phyloP scores from a whole-genome alignment of 1,140 invertebrate genomes.

The Bombus pyrosoma region DNA sequence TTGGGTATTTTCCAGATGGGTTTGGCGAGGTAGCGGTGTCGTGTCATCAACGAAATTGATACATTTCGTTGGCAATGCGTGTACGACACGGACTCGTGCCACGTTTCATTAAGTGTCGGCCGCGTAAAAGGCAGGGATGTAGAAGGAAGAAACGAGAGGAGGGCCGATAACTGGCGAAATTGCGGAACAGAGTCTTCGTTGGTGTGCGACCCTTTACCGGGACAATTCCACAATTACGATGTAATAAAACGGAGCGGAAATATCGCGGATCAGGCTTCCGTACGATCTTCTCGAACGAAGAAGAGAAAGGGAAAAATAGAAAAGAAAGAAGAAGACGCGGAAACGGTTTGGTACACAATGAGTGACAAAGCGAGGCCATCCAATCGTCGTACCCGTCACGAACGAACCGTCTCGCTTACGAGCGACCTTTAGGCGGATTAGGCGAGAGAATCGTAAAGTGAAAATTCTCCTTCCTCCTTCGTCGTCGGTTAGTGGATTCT shows the following conservation, averaged over 20 bases:
- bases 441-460: constrained; percentile 70
- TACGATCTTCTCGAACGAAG: not conserved
- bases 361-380: constrained; percentile 11
- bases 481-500: not conserved
- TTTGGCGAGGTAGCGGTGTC: not conserved
- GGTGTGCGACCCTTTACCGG: not conserved
- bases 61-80: constrained; percentile 16
- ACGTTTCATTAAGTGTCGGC: constrained; percentile 22
- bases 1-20: not conserved
- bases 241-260: constrained; percentile 54
- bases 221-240: constrained; percentile 55
- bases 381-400: constrained; percentile 66
- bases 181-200: not conserved
- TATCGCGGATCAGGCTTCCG: not conserved
- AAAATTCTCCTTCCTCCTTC: constrained; percentile 53
- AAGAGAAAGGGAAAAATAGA: not conserved
- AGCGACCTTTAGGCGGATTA: constrained; percentile 70
- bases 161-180: not conserved
- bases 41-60: constrained; percentile 31
- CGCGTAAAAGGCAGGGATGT: constrained; percentile 17
- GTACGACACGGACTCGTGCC: not conserved
- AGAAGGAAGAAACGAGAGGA: constrained; percentile 22
- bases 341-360: not conserved
- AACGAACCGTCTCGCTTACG: constrained; percentile 65
- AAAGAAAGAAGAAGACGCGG: not conserved